phyloP scores from a whole-genome alignment of 2,888 invertebrate genomes.

The Cheilosia vernalis region DNA sequence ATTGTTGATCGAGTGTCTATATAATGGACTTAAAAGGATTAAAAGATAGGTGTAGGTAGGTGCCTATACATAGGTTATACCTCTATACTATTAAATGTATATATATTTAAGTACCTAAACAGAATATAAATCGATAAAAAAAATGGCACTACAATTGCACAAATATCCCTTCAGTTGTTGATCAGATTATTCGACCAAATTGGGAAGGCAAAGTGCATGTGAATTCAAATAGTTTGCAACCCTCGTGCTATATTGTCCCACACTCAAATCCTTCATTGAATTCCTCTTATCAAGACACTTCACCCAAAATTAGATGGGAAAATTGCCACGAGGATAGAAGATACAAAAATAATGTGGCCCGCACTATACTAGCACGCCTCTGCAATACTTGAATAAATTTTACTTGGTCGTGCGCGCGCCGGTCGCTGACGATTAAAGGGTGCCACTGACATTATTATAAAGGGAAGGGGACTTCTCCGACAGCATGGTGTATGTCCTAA shows the following conservation, averaged over 20 bases:
- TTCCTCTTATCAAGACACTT: conserved; percentile 21
- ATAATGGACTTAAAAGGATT: too few species aligned
- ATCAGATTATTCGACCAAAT: conserved; percentile 9
- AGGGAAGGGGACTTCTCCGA: conserved; percentile 19
- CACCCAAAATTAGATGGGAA: conserved; percentile 18
- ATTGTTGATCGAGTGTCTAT: too few species aligned
- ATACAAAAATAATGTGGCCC: conserved; percentile 25
- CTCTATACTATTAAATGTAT: too few species aligned
- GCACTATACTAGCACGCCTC: conserved; percentile 32
- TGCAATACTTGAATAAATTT: conserved; percentile 26
- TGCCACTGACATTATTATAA: background rate
- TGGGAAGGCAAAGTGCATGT: background rate
- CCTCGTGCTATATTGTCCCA: conserved; percentile 27
- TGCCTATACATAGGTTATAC: too few species aligned
- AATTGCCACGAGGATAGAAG: conserved; percentile 17
- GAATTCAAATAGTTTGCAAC: conserved; percentile 31
- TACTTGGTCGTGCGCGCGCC: conserved; percentile 44
- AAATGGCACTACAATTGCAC: too few species aligned
- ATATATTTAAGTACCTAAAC: too few species aligned
- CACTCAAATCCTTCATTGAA: conserved; percentile 15
- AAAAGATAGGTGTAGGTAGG: too few species aligned
- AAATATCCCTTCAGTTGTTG: background rate
- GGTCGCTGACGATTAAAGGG: conserved; percentile 38
- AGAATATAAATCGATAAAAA: too few species aligned
- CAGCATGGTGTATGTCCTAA: too few species aligned